Conservation (phyloP, 2,888 invertebrate species). For the Anthrax anthrax region DNA sequence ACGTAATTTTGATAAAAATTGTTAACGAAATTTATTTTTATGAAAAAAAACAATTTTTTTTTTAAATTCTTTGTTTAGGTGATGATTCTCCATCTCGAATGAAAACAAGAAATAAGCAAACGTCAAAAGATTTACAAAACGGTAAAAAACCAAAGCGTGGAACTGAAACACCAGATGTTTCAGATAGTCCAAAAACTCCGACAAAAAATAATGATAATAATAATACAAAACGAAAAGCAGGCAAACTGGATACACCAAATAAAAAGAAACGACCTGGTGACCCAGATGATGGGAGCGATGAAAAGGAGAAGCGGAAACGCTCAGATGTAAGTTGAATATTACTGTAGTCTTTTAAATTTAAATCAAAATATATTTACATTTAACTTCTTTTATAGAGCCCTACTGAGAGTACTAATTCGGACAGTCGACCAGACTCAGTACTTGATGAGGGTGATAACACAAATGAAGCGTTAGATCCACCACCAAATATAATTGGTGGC, state of each 20-base stretch:
- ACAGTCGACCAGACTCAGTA: constrained; percentile 58
- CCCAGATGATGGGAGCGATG: constrained; percentile 33
- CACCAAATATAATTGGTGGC: constrained; percentile 30
- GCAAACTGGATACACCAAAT: constrained; percentile 39
- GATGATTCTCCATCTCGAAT: constrained; percentile 79
- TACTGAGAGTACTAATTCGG: constrained; percentile 69
- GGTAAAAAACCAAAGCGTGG: constrained; percentile 45
- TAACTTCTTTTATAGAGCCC: constrained; percentile 46
- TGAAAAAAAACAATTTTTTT: not conserved
- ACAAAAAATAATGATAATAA: constrained; percentile 34
- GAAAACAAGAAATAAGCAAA: constrained; percentile 70
- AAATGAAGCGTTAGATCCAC: constrained; percentile 31
- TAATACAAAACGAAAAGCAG: constrained; percentile 32
- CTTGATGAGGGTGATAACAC: constrained; percentile 46
- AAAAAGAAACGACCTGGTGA: constrained; percentile 41
- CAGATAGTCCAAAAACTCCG: constrained; percentile 35
- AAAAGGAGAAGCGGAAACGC: constrained; percentile 40
- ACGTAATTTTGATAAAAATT: constrained; percentile 20
- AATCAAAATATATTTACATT: not conserved
- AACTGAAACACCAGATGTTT: constrained; percentile 41
- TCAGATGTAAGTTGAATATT: constrained; percentile 24
- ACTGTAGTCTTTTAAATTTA: not conserved
- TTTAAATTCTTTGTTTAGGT: constrained; percentile 9
- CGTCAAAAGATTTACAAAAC: constrained; percentile 48
- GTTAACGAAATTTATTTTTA: too few relatives aligned